Evolutionary conservation across 2,888 invertebrate species (phyloP).

Genomic region (Callinectes sapidus): DNA sequence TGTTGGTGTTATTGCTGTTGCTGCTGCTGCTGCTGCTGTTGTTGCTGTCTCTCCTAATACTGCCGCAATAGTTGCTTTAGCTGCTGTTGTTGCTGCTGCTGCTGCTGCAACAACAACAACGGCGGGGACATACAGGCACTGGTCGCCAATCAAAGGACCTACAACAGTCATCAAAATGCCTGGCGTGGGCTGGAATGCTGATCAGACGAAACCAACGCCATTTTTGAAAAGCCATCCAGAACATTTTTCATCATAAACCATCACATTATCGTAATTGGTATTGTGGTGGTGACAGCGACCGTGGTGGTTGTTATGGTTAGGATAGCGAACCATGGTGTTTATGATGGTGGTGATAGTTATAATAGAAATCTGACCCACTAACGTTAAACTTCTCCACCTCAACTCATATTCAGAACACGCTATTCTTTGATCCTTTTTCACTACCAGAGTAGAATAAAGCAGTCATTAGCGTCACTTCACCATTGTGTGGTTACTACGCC

Average conservation of each 20-base stretch:
- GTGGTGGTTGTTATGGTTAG: background rate
- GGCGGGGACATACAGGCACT: background rate
- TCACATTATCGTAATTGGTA: background rate
- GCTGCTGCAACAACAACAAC: background rate
- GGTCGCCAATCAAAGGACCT: background rate
- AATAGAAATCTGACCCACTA: background rate
- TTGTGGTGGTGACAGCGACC: background rate
- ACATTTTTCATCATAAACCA: background rate
- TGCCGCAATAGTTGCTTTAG: background rate
- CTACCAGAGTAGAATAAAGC: too few relatives aligned
- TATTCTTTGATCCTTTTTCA: too few relatives aligned
- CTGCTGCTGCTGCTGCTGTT: background rate
- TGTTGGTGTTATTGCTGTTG: background rate
- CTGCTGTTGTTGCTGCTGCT: background rate
- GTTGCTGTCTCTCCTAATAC: background rate
- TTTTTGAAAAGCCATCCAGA: background rate
- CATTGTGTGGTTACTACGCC: too few relatives aligned
- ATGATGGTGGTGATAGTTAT: background rate
- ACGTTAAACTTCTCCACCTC: too few relatives aligned
- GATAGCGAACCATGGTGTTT: background rate
- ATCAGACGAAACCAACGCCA: background rate
- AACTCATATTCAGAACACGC: too few relatives aligned
- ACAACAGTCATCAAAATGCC: slow-evolving; percentile 7
- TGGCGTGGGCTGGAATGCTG: background rate
- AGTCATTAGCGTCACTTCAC: too few relatives aligned